Percentiles rank a stretch among this genome's conserved stretches.
phyloP scores from a whole-genome alignment of 37 sponge, comb jelly and placozoan genomes.

The Geodia barretti region DNA sequence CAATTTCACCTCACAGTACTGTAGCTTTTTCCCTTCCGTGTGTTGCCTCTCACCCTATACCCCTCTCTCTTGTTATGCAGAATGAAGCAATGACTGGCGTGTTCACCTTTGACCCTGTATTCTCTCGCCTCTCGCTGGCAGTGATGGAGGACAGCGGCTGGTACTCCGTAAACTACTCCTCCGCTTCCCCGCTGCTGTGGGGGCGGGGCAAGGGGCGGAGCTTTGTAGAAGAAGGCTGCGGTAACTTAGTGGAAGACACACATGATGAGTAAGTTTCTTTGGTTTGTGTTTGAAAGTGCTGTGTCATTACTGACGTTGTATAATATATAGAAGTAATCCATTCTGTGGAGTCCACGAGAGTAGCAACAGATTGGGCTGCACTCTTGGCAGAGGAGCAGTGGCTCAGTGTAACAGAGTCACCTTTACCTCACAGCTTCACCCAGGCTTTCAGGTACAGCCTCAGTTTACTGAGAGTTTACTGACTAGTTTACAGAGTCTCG shows the following conservation, averaged over 20 bases:
- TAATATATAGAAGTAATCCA: slow-evolving; percentile 20
- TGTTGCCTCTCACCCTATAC: not conserved
- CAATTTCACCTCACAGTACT: not conserved
- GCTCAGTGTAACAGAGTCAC: slow-evolving; percentile 28
- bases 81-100: slow-evolving; percentile 88
- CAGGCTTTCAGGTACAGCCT: not conserved
- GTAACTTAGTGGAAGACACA: slow-evolving; percentile 25
- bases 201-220: slow-evolving; percentile 53
- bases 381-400: slow-evolving; percentile 42
- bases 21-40: not conserved
- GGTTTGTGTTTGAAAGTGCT: not conserved
- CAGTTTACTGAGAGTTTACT: not conserved
- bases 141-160: slow-evolving; percentile 80
- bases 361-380: slow-evolving; percentile 18
- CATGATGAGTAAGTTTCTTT: slow-evolving; percentile 1
- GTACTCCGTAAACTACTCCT: slow-evolving; percentile 64
- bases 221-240: slow-evolving; percentile 58
- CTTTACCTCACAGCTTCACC: not conserved
- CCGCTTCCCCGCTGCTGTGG: slow-evolving; percentile 59
- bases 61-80: slow-evolving; percentile 20
- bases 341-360: slow-evolving; percentile 12
- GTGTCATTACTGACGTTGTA: not conserved
- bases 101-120: slow-evolving; percentile 65
- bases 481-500: no score
- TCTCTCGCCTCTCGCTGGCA: slow-evolving; percentile 73